phyloP scores from a whole-genome alignment of 1,140 invertebrate genomes.

The Triops longicaudatus region DNA sequence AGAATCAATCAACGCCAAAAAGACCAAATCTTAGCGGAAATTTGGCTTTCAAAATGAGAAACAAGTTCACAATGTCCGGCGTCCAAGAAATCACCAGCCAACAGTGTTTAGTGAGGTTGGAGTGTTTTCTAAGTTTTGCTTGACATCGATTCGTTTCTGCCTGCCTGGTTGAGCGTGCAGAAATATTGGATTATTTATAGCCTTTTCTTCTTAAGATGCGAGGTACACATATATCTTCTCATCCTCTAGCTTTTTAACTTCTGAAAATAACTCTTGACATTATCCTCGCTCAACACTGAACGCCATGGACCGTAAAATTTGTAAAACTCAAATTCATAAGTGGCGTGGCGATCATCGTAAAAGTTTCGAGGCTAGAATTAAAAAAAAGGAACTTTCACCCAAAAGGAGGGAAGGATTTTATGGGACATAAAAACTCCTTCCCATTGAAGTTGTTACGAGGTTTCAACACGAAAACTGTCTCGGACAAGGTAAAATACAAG shows the following conservation, averaged over 20 bases:
- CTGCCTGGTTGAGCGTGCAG: background rate
- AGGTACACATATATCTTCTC: background rate
- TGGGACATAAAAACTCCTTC: too few relatives aligned
- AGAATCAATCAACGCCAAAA: background rate
- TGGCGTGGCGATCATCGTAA: background rate
- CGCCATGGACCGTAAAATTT: background rate
- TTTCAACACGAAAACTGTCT: too few relatives aligned
- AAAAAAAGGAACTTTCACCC: background rate
- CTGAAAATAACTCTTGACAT: background rate
- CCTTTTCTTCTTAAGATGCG: background rate
- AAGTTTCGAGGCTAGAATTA: background rate
- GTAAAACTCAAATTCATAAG: background rate
- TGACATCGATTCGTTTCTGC: background rate
- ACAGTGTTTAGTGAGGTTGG: background rate
- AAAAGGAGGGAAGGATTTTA: too few relatives aligned
- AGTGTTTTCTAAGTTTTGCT: background rate
- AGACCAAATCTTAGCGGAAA: background rate
- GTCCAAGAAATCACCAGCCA: background rate
- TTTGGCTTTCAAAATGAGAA: background rate
- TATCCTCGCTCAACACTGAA: background rate
- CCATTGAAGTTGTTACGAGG: too few relatives aligned
- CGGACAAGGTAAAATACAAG: too few relatives aligned
- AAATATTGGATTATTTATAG: constrained; percentile 13
- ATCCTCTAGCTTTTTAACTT: background rate
- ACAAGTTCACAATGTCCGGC: background rate